Evolutionary conservation across 2,797 vertebrate genomes (phyloP).

Genomic region (Telmatherina bonti): DNA sequence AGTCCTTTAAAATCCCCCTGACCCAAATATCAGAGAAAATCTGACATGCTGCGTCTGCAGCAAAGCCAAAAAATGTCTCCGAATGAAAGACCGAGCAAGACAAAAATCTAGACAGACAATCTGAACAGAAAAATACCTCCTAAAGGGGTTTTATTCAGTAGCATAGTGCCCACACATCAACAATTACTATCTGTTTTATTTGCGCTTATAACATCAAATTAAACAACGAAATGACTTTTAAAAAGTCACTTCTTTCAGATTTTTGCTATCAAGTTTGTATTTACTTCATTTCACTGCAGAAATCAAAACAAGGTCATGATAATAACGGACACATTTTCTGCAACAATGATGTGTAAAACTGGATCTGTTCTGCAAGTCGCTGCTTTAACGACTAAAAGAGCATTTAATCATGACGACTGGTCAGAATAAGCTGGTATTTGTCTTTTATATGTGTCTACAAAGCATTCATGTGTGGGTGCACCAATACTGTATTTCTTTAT

Average conservation of each 20-base stretch:
- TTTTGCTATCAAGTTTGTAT: background rate
- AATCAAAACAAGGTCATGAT: background rate
- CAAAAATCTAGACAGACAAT: background rate
- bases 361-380: background rate
- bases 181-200: too few relatives aligned
- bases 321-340: background rate
- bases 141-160: background rate
- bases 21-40: constrained; percentile 10
- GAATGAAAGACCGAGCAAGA: background rate
- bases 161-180: too few relatives aligned
- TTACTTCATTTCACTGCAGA: background rate
- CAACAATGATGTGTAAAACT: background rate
- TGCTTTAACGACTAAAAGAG: background rate
- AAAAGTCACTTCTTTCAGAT: background rate
- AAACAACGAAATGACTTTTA: background rate
- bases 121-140: background rate
- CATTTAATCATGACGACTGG: background rate
- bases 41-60: background rate
- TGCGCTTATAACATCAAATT: background rate
- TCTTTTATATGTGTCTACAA: background rate
- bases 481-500: background rate
- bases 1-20: constrained; percentile 3
- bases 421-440: background rate
- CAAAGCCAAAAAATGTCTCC: background rate
- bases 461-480: background rate